Evolutionary conservation across 2,797 vertebrate species (phyloP).

Genomic region (Crypturellus tataupa): DNA sequence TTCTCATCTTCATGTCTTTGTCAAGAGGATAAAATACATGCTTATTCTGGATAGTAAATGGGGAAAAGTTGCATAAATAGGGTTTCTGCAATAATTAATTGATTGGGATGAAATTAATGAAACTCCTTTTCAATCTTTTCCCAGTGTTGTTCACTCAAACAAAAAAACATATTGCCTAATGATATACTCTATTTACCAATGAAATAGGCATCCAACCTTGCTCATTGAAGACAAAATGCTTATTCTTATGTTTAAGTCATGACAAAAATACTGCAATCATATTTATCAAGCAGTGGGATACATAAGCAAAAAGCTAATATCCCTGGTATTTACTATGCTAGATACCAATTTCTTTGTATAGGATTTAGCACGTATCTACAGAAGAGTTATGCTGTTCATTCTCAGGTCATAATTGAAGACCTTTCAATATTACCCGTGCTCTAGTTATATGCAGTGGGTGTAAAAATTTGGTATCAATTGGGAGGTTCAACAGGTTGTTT

Average conservation of each 20-base stretch:
- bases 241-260: background rate
- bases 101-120: background rate
- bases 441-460: background rate
- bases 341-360: background rate
- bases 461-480: background rate
- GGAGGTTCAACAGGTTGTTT: background rate
- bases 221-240: background rate
- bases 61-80: background rate
- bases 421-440: background rate
- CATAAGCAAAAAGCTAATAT: background rate
- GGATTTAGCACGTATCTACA: background rate
- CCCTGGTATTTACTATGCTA: background rate
- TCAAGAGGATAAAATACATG: slow-evolving; percentile 42
- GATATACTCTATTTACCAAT: background rate
- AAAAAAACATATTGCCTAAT: background rate
- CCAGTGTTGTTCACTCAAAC: background rate
- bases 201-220: background rate
- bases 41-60: slow-evolving; percentile 48
- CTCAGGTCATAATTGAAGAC: background rate
- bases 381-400: background rate
- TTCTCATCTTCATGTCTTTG: slow-evolving; percentile 42
- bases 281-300: background rate
- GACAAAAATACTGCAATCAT: background rate
- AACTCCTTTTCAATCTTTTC: background rate
- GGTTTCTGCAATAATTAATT: background rate